Evolutionary conservation across 2,888 invertebrate genomes (phyloP).

Genomic region (Ctena decussata): DNA sequence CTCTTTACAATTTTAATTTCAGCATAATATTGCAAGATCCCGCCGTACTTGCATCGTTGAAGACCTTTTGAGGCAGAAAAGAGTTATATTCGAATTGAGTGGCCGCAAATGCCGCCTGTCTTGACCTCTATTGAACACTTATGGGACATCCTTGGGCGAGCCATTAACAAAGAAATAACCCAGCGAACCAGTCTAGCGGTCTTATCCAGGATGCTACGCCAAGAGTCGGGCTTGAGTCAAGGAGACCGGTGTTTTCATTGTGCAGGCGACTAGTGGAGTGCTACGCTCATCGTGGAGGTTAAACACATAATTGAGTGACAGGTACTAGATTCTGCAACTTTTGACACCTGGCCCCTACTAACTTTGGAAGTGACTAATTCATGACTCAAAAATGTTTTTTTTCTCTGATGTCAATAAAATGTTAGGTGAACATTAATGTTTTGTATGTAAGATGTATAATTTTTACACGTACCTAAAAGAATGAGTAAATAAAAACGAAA

Average conservation of each 20-base stretch:
- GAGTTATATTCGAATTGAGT: neutral
- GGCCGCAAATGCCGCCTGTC: neutral
- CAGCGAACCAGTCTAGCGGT: neutral
- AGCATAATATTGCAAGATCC: slow-evolving; percentile 4
- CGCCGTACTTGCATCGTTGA: neutral
- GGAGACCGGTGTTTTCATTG: neutral
- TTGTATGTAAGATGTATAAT: too few relatives aligned
- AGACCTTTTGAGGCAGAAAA: neutral
- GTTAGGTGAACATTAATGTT: too few relatives aligned
- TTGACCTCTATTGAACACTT: neutral
- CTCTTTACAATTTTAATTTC: too few relatives aligned
- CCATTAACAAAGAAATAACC: neutral
- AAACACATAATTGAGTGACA: neutral
- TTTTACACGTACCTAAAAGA: too few relatives aligned
- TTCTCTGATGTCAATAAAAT: neutral
- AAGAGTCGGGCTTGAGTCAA: neutral
- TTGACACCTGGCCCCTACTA: neutral
- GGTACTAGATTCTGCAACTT: neutral
- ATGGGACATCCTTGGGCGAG: neutral
- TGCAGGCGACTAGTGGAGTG: neutral
- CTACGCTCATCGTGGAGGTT: neutral
- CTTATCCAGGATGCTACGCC: neutral
- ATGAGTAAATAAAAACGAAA: too few relatives aligned
- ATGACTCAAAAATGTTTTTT: neutral
- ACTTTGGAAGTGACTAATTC: neutral